A percentile compares a stretch with the other conserved stretches of the same genome.
These are phyloP conservation scores for Fukomys damarensis DNA, from an alignment of 2,113 vertebrate species.

Conservation along the genomic window DNA sequence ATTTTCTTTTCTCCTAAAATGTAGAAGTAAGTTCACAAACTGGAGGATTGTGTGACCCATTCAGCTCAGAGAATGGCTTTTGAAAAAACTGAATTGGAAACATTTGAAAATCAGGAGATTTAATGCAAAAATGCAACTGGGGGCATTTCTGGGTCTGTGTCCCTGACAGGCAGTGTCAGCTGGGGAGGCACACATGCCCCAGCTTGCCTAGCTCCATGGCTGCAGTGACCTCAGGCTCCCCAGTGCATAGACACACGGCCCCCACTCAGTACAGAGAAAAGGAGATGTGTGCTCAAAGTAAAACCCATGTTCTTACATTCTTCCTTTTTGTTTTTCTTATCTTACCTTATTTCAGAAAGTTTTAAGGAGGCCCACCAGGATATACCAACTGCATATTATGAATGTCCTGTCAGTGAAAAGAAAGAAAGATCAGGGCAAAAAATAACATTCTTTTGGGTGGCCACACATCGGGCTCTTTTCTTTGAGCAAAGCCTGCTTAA, in stretches of 20 bases:
- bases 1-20: not conserved
- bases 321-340: not conserved
- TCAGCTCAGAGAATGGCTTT: not conserved
- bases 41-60: not conserved
- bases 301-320: not conserved
- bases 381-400: not conserved
- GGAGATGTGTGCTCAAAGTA: not conserved
- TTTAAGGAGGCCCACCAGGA: not conserved
- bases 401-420: not conserved
- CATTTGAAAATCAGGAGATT: not conserved
- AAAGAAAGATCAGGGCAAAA: not conserved
- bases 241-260: not conserved
- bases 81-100: not conserved
- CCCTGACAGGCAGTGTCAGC: not conserved
- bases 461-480: not conserved
- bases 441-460: not conserved
- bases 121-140: not conserved
- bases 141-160: not conserved
- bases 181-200: accelerated
- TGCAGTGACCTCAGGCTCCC: accelerated
- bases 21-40: not conserved
- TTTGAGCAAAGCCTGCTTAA: not conserved
- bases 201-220: no score
- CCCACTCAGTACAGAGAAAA: not conserved
- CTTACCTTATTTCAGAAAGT: not conserved